Evolutionary conservation across 2,888 invertebrate genomes (phyloP), one percentile per base, ranked within the genome.

Genomic region (Notodonta ziczac): DNA sequence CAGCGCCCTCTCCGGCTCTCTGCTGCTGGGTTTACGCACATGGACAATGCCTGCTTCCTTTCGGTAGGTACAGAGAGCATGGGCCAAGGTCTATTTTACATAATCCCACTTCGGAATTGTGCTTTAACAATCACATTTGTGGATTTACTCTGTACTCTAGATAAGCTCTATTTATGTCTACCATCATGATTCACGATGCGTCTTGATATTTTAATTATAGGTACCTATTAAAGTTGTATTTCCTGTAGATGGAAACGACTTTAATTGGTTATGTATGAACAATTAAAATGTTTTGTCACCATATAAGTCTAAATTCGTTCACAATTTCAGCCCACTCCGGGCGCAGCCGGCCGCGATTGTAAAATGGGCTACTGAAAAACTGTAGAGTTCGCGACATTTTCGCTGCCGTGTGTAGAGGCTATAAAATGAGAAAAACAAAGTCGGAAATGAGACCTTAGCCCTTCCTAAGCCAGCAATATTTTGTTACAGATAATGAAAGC

Each of bases 1-100:
- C 94, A 94, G 70, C 82, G 87, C 0, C 93, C 93, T 0, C 78
- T 93, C 0, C 81, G 85, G 0, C 84, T 94, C 6, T 86, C 90
- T 0, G 94, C 94, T 0, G 94, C 93, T 0, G 93, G 94, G 0
- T 94, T 94, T 70, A 82, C 91, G 5, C 78, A 88, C 58, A 89
- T 94, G 85, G 89, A 94, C 72, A 91, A 91, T 67, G 85, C 84
- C 32, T 94, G 94, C 63, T 94, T 94, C 75, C 77, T 92, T 50
- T 81, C 89, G 60, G 94, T 94, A 76, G 9, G 42, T 42, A 42
- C 42, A 10, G 8, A 42, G 42, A 35, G 7, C 35, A 24, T 24
- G 1, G 24, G 24, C 24, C 24, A 24, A 24, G 24, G 24, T 24
- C 24, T 24, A 24, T 24, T 24, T 24, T 24, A 24, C 24, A 24